Conservation (phyloP, 2,113 vertebrate species). For the Phaethon lepturus region DNA sequence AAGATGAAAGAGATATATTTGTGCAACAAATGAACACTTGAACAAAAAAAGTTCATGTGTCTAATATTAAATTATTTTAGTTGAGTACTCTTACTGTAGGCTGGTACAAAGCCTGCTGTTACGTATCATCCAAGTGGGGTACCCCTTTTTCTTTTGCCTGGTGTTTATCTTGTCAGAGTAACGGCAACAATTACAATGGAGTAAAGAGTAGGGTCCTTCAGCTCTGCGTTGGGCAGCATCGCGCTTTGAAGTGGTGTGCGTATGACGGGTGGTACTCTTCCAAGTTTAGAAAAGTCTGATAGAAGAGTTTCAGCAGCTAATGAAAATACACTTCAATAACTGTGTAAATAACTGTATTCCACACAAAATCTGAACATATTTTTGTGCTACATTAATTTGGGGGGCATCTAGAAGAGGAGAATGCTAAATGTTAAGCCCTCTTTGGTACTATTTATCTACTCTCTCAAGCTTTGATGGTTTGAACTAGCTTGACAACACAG, state of each 20-base stretch:
- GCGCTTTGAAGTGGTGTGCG: rapidly evolving
- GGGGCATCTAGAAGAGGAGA: background rate
- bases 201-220: background rate
- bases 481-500: background rate
- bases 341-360: background rate
- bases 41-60: background rate
- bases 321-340: background rate
- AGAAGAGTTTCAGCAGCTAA: background rate
- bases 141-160: background rate
- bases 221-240: rapidly evolving
- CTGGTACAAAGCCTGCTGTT: background rate
- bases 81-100: background rate
- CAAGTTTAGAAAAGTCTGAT: background rate
- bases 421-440: background rate
- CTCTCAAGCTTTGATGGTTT: background rate
- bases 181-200: background rate
- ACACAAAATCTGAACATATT: background rate
- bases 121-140: too few species aligned
- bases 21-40: background rate
- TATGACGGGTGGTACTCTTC: background rate
- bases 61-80: background rate
- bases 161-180: background rate
- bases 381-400: background rate
- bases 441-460: background rate
- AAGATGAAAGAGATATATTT: background rate